A percentile compares a stretch with the other conserved stretches of the same genome.
Conservation (phyloP, 2,113 vertebrate genomes). For the Collichthys lucidus region DNA sequence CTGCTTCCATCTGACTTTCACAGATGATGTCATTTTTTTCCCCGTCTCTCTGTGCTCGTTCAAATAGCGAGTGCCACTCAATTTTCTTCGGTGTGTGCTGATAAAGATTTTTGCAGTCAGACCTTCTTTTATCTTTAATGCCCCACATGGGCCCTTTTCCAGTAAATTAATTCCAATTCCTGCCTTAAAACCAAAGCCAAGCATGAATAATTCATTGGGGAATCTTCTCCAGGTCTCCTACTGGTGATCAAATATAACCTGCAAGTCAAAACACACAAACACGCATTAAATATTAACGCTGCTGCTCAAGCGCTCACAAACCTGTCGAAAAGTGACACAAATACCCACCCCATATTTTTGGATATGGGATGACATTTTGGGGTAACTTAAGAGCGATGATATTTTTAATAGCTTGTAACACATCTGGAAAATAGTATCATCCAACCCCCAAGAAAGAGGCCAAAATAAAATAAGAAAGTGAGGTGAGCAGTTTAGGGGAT, state of each 20-base stretch:
- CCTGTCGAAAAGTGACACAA: conserved; percentile 8
- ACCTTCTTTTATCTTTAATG: conserved; percentile 23
- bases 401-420: background rate
- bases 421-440: background rate
- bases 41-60: background rate
- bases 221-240: conserved; percentile 62
- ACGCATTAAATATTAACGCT: conserved; percentile 73
- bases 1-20: conserved; percentile 27
- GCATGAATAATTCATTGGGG: conserved; percentile 76
- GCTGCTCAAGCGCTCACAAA: conserved; percentile 29
- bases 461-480: background rate
- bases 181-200: conserved; percentile 63
- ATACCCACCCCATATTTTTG: background rate
- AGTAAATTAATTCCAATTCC: conserved; percentile 43
- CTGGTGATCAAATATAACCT: conserved; percentile 73
- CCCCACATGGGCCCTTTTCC: conserved; percentile 26
- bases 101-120: background rate
- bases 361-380: background rate
- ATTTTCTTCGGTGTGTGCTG: background rate
- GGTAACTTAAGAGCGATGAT: background rate
- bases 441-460: background rate
- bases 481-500: background rate
- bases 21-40: background rate
- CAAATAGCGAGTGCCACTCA: background rate
- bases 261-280: conserved; percentile 32